phyloP scores from a whole-genome alignment of 2,888 invertebrate genomes.

The Phlogophora meticulosa region DNA sequence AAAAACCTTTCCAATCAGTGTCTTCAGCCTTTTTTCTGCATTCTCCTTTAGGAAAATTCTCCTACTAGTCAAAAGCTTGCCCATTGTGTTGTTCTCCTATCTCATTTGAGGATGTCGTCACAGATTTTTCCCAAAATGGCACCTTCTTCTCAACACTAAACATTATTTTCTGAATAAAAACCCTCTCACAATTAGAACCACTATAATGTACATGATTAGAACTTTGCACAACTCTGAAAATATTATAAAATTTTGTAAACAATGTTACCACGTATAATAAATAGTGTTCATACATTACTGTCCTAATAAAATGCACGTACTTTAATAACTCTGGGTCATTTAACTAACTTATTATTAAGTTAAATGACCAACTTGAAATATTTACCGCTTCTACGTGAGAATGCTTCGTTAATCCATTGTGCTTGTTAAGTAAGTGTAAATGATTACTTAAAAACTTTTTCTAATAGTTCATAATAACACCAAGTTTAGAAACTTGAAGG shows the following conservation, averaged over 20 bases:
- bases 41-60: too few species aligned
- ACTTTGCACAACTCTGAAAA: background rate
- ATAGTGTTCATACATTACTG: background rate
- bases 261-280: background rate
- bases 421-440: slow-evolving; percentile 41
- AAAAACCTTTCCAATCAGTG: too few species aligned
- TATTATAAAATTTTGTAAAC: background rate
- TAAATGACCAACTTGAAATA: slow-evolving; percentile 27
- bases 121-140: background rate
- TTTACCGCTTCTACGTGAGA: slow-evolving; percentile 42
- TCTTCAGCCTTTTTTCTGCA: too few species aligned
- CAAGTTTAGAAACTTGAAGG: slow-evolving; percentile 73
- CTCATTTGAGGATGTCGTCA: too few species aligned
- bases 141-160: background rate
- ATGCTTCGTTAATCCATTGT: slow-evolving; percentile 39
- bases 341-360: slow-evolving; percentile 14
- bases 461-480: slow-evolving; percentile 77
- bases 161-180: background rate
- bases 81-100: too few species aligned
- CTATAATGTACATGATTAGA: too few species aligned
- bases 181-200: too few species aligned
- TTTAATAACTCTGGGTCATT: slow-evolving; percentile 28
- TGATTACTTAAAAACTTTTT: slow-evolving; percentile 70
- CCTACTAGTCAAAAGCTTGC: too few species aligned
- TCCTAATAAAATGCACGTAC: slow-evolving; percentile 18